These are phyloP conservation scores for Pagetopsis macropterus DNA, from an alignment of 2,797 vertebrate genomes.

Conservation along the genomic window DNA sequence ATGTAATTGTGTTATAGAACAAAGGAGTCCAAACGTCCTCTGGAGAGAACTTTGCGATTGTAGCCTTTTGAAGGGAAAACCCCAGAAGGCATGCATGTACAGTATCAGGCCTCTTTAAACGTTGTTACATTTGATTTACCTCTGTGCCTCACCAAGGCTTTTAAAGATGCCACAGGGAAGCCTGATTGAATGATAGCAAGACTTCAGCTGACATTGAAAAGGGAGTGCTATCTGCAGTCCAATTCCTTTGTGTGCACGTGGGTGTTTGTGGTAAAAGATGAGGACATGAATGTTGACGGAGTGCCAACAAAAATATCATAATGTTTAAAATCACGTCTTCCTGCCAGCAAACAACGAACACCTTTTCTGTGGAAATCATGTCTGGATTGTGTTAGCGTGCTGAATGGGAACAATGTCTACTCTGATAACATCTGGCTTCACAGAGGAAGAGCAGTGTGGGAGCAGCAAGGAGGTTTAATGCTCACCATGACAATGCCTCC, in stretches of 20 bases:
- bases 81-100: too few relatives aligned
- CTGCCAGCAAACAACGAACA: constrained; percentile 49
- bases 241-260: constrained; percentile 9
- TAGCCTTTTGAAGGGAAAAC: too few relatives aligned
- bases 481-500: constrained; percentile 99
- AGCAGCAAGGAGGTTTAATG: constrained; percentile 27
- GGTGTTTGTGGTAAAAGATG: constrained; percentile 25
- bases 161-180: constrained; percentile 27
- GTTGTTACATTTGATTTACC: constrained; percentile 42
- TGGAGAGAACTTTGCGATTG: too few relatives aligned
- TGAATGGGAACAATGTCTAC: constrained; percentile 54
- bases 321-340: constrained; percentile 34
- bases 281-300: constrained; percentile 14
- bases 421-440: constrained; percentile 45
- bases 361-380: constrained; percentile 44
- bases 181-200: constrained; percentile 26
- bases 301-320: constrained; percentile 48
- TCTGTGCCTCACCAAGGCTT: constrained; percentile 4
- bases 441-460: constrained; percentile 29
- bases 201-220: constrained; percentile 39
- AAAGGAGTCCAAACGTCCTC: too few relatives aligned
- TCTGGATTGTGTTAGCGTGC: constrained; percentile 39
- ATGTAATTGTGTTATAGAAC: too few relatives aligned
- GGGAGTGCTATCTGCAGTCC: constrained; percentile 7
- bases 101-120: too few relatives aligned